phyloP scores from a whole-genome alignment of 2,888 invertebrate genomes.

The Chrysotoxum bicinctum region DNA sequence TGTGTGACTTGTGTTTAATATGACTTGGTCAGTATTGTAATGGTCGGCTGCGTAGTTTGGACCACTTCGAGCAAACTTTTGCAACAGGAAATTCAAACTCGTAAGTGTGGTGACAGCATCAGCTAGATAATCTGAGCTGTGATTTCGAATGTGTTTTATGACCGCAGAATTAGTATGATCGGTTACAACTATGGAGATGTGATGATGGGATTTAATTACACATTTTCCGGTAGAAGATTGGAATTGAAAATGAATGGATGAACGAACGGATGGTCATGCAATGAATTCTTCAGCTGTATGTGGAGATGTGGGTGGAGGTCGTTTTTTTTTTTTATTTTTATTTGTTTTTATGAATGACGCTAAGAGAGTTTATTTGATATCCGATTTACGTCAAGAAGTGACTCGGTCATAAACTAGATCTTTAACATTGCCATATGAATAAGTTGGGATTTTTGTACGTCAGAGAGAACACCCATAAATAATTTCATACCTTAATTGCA shows the following conservation, averaged over 20 bases:
- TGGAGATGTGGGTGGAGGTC: constrained; percentile 67
- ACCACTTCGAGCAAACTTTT: constrained; percentile 9
- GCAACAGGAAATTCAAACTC: constrained; percentile 59
- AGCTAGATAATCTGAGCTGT: constrained; percentile 37
- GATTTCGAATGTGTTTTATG: constrained; percentile 41
- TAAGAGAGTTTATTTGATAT: constrained; percentile 43
- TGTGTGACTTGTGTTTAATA: not conserved
- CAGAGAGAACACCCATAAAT: not conserved
- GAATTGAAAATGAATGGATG: not conserved
- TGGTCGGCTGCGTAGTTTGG: constrained; percentile 46
- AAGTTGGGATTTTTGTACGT: not conserved
- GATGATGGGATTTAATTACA: constrained; percentile 55
- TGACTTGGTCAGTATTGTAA: constrained; percentile 43
- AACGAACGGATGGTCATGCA: constrained; percentile 7
- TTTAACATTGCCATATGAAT: constrained; percentile 1
- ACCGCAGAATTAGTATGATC: constrained; percentile 56
- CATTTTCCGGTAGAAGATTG: constrained; percentile 44
- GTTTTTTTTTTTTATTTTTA: not conserved
- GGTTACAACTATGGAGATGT: constrained; percentile 33
- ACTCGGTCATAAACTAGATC: not conserved
- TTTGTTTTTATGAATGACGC: constrained; percentile 13
- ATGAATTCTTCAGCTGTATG: constrained; percentile 20
- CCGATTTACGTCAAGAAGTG: constrained; percentile 1
- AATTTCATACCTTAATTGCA: not conserved
- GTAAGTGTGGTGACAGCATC: constrained; percentile 47